phyloP scores from a whole-genome alignment of 2,113 vertebrate species.

The Phrynosoma platyrhinos region DNA sequence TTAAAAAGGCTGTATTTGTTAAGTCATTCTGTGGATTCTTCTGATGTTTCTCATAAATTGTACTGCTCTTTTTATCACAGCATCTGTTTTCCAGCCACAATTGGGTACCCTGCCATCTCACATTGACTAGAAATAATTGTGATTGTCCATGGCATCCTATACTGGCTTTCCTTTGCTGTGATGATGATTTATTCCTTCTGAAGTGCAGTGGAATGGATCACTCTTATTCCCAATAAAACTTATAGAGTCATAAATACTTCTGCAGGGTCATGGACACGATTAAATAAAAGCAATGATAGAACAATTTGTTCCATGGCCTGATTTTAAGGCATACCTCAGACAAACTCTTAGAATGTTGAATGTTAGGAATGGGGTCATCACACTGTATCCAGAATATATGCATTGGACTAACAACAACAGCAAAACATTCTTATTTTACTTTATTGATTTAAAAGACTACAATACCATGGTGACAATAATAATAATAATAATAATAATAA shows the following conservation, averaged over 20 bases:
- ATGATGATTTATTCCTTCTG: neutral
- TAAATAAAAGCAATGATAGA: neutral
- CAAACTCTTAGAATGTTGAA: neutral
- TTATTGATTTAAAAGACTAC: neutral
- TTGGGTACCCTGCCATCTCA: neutral
- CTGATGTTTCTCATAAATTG: slow-evolving; percentile 1
- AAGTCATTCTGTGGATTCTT: neutral
- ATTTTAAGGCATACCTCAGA: neutral
- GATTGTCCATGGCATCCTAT: neutral
- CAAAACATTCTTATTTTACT: neutral
- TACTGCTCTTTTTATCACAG: neutral
- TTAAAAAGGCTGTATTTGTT: neutral
- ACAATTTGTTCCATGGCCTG: neutral
- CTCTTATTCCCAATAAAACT: neutral
- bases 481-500: neutral
- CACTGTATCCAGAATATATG: neutral
- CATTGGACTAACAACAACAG: neutral
- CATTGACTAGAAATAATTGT: neutral
- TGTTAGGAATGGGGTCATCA: neutral
- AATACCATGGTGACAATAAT: neutral
- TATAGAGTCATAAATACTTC: neutral
- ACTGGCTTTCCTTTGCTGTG: neutral
- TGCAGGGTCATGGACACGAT: neutral
- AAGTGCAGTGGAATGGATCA: neutral
- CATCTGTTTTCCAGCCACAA: neutral